Evolutionary conservation across 2,113 vertebrate genomes (phyloP).

Genomic region (Mustelus asterias): DNA sequence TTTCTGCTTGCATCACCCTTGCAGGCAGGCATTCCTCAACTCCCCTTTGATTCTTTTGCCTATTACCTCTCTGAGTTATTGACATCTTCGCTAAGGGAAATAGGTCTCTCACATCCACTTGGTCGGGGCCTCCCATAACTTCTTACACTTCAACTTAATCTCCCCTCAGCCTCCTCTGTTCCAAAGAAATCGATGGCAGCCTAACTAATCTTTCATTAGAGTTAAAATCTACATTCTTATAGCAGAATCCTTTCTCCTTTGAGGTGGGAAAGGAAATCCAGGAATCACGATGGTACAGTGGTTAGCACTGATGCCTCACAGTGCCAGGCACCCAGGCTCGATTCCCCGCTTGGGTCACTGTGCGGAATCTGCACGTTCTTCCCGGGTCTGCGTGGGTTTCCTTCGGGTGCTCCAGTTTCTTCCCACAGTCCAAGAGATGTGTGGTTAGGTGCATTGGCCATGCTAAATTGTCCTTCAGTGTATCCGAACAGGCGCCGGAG

Average conservation of each 20-base stretch:
- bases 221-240: not conserved
- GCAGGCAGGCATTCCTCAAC: not conserved
- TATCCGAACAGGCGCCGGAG: too few relatives aligned
- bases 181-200: not conserved
- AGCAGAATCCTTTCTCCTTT: not conserved
- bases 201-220: not conserved
- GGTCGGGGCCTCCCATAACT: not conserved
- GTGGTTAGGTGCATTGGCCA: too few relatives aligned
- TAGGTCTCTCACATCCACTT: not conserved
- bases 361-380: too few relatives aligned
- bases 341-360: too few relatives aligned
- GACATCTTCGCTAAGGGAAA: not conserved
- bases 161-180: not conserved
- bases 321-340: too few relatives aligned
- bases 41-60: not conserved
- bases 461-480: too few relatives aligned
- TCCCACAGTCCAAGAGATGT: too few relatives aligned
- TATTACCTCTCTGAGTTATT: not conserved
- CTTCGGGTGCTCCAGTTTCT: too few relatives aligned
- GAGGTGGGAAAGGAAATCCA: not conserved
- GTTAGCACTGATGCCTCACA: too few relatives aligned
- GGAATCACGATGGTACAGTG: not conserved
- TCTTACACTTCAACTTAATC: not conserved
- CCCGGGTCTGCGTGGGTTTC: too few relatives aligned
- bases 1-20: too few relatives aligned